These are phyloP conservation scores for Cephalotes varians DNA, from an alignment of 2,888 invertebrate species.

Conservation along the genomic window DNA sequence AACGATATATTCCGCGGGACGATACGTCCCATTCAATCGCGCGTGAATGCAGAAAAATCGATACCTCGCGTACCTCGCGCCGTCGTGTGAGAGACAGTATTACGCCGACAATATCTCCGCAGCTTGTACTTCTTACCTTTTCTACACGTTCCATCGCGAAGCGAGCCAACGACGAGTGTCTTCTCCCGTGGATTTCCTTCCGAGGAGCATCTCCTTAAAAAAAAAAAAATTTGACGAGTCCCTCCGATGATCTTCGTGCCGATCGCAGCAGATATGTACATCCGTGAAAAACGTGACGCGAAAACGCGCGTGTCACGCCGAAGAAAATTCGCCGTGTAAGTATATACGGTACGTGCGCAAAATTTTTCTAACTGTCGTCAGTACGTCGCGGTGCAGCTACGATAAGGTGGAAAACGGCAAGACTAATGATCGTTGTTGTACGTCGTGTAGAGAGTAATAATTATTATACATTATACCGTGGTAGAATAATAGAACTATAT, in stretches of 20 bases:
- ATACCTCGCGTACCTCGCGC: constrained; percentile 42
- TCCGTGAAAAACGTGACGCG: constrained; percentile 2
- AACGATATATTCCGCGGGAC: constrained; percentile 25
- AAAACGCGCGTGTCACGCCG: constrained; percentile 15
- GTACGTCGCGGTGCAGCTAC: constrained; percentile 30
- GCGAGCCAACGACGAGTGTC: neutral
- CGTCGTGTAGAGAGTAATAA: constrained; percentile 58
- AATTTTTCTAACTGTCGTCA: constrained; percentile 43
- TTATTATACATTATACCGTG: constrained; percentile 59
- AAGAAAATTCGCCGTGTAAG: constrained; percentile 23
- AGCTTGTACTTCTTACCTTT: constrained; percentile 51
- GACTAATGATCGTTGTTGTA: constrained; percentile 58
- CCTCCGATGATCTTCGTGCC: constrained; percentile 44
- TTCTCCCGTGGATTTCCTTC: constrained; percentile 32
- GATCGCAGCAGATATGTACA: constrained; percentile 10
- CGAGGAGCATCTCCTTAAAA: constrained; percentile 6
- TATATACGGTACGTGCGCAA: constrained; percentile 12
- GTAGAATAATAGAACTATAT: constrained; percentile 60
- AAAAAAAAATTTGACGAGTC: constrained; percentile 4
- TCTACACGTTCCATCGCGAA: constrained; percentile 41
- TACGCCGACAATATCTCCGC: constrained; percentile 63
- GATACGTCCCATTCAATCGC: constrained; percentile 47
- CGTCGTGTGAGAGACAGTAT: constrained; percentile 59
- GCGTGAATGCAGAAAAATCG: constrained; percentile 45
- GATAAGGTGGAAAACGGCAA: constrained; percentile 47